phyloP scores from a whole-genome alignment of 2,797 vertebrate species.

The Merluccius polli region DNA sequence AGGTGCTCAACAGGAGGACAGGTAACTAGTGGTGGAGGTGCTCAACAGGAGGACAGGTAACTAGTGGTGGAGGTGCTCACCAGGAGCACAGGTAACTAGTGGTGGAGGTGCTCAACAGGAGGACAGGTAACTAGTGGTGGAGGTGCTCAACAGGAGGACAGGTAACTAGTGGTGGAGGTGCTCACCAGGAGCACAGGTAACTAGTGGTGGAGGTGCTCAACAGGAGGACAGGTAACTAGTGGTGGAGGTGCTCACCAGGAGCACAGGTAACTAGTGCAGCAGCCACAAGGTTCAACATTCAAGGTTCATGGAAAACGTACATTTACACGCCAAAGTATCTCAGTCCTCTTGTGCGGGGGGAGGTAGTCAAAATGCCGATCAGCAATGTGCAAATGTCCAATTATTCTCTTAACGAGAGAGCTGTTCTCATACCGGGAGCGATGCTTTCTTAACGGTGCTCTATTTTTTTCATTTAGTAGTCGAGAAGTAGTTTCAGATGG shows the following conservation, averaged over 20 bases:
- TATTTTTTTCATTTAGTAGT: neutral
- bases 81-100: too few relatives aligned
- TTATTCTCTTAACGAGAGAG: neutral
- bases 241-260: too few relatives aligned
- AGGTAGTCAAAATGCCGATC: neutral
- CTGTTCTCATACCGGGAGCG: neutral
- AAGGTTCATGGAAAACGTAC: too few relatives aligned
- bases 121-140: slow-evolving; percentile 80
- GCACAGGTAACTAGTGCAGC: neutral
- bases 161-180: too few relatives aligned
- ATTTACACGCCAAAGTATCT: neutral
- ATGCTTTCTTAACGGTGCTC: too few relatives aligned
- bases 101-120: too few relatives aligned
- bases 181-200: too few relatives aligned
- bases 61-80: too few relatives aligned
- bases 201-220: slow-evolving; percentile 87
- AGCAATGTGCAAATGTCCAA: neutral
- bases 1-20: too few relatives aligned
- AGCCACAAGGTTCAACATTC: too few relatives aligned
- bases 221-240: slow-evolving; percentile 60
- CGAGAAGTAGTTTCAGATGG: neutral
- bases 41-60: slow-evolving; percentile 65
- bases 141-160: too few relatives aligned
- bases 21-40: too few relatives aligned
- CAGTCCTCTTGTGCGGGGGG: neutral